Evolutionary conservation across 2,888 invertebrate genomes (phyloP).

Genomic region (Volucella zonaria): DNA sequence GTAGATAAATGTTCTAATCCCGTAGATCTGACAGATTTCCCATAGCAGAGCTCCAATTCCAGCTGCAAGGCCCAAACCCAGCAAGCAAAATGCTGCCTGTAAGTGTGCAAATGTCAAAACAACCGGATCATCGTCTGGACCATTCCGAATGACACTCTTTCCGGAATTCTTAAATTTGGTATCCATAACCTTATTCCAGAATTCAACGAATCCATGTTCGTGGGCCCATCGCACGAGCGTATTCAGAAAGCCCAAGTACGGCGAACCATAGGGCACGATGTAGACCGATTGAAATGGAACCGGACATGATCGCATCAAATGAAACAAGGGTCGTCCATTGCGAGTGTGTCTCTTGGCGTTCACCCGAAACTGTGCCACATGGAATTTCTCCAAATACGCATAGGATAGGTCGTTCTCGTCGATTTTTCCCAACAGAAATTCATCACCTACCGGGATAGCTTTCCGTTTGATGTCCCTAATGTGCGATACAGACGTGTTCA

Average conservation of each 20-base stretch:
- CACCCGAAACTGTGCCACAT: slow-evolving; percentile 79
- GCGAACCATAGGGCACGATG: slow-evolving; percentile 85
- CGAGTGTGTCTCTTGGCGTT: slow-evolving; percentile 77
- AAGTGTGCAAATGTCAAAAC: slow-evolving; percentile 79
- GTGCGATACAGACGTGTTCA: slow-evolving; percentile 78
- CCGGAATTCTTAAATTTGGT: slow-evolving; percentile 77
- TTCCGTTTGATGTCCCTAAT: slow-evolving; percentile 79
- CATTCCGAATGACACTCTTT: slow-evolving; percentile 74
- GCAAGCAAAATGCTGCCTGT: slow-evolving; percentile 79
- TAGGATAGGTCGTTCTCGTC: slow-evolving; percentile 82
- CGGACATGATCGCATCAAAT: slow-evolving; percentile 84
- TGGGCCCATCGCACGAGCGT: slow-evolving; percentile 83
- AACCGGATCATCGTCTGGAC: slow-evolving; percentile 75
- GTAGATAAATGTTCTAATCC: slow-evolving; percentile 56
- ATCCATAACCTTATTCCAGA: slow-evolving; percentile 80
- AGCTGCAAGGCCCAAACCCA: slow-evolving; percentile 77
- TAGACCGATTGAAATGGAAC: slow-evolving; percentile 85
- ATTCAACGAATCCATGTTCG: slow-evolving; percentile 84
- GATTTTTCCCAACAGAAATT: slow-evolving; percentile 81
- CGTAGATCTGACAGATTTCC: slow-evolving; percentile 74
- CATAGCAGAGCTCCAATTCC: slow-evolving; percentile 75
- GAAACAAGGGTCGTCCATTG: slow-evolving; percentile 83
- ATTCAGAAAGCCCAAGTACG: slow-evolving; percentile 83
- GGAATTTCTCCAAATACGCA: slow-evolving; percentile 83
- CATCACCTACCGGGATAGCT: slow-evolving; percentile 82